Percentiles rank a stretch among this genome's conserved stretches.
Conservation (phyloP, 2,113 vertebrate species). For the Barbus barbus region DNA sequence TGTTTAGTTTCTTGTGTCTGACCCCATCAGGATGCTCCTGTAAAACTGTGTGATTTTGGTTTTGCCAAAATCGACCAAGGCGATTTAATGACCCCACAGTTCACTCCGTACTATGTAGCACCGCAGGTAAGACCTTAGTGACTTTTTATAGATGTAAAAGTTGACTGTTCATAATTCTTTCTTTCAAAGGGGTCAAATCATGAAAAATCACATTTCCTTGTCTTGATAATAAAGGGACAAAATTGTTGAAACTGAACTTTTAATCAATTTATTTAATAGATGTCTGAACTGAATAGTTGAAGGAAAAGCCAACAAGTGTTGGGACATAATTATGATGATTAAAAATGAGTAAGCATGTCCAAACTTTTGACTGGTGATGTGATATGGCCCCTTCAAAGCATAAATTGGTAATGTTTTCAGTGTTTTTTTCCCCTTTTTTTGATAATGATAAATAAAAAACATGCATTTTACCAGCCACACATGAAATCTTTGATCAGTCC, state of each 20-base stretch:
- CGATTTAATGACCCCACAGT: slow-evolving; percentile 99
- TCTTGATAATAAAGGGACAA: not conserved
- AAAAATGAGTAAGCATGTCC: not conserved
- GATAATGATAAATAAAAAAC: no score
- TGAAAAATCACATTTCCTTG: not conserved
- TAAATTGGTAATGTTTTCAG: not conserved
- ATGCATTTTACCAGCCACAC: not conserved
- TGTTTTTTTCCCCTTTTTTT: not conserved
- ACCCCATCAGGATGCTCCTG: slow-evolving; percentile 88
- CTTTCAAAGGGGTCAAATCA: not conserved
- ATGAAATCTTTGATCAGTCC: not conserved
- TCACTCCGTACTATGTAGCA: slow-evolving; percentile 99
- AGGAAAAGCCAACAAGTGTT: not conserved
- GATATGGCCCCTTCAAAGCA: no score
- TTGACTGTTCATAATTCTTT: not conserved
- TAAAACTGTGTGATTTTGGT: slow-evolving; percentile 98
- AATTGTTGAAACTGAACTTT: not conserved
- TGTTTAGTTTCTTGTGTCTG: slow-evolving; percentile 26
- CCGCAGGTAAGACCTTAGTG: slow-evolving; percentile 86
- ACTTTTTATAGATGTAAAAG: not conserved
- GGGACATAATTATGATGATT: no score
- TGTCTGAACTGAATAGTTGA: not conserved
- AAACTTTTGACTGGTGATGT: not conserved
- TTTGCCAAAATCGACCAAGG: slow-evolving; percentile 99
- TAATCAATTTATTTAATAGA: not conserved